Percentiles rank a stretch among this genome's conserved stretches.
Conservation (phyloP, 2,888 invertebrate genomes). For the Lymantria dispar region DNA sequence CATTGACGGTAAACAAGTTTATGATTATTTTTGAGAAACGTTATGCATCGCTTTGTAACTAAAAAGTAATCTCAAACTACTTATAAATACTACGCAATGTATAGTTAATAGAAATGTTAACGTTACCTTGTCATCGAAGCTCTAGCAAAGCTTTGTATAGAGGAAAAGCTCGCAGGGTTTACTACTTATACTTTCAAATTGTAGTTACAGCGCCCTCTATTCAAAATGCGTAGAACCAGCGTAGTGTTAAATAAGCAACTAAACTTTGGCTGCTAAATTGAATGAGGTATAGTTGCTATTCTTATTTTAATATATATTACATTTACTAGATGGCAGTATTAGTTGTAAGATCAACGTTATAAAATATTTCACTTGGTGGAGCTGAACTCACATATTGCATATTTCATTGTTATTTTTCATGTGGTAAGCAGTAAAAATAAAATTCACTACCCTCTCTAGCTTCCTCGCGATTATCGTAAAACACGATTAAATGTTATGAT, state of each 20-base stretch:
- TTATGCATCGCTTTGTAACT: conserved; percentile 25
- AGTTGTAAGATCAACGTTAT: background rate
- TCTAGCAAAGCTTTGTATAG: conserved; percentile 25
- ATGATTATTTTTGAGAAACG: conserved; percentile 2
- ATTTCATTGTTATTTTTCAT: too few species aligned
- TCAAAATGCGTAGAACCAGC: conserved; percentile 5
- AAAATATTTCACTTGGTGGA: too few species aligned
- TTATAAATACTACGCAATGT: conserved; percentile 37
- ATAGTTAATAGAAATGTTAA: conserved; percentile 10
- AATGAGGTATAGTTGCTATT: background rate
- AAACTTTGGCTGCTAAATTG: background rate
- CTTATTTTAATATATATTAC: background rate
- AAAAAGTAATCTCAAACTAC: background rate
- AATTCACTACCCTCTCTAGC: too few species aligned
- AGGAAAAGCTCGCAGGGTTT: conserved; percentile 42
- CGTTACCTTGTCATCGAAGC: background rate
- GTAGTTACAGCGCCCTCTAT: conserved; percentile 36
- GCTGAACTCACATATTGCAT: too few species aligned
- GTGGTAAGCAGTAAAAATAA: too few species aligned
- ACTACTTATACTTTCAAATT: conserved; percentile 4
- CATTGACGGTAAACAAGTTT: conserved; percentile 11
- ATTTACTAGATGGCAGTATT: background rate
- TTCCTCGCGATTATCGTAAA: too few species aligned
- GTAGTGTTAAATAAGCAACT: too few species aligned
- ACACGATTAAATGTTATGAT: too few species aligned